These are phyloP conservation scores for Eubasilissa regina DNA, from an alignment of 1,140 invertebrate genomes.

Conservation along the genomic window DNA sequence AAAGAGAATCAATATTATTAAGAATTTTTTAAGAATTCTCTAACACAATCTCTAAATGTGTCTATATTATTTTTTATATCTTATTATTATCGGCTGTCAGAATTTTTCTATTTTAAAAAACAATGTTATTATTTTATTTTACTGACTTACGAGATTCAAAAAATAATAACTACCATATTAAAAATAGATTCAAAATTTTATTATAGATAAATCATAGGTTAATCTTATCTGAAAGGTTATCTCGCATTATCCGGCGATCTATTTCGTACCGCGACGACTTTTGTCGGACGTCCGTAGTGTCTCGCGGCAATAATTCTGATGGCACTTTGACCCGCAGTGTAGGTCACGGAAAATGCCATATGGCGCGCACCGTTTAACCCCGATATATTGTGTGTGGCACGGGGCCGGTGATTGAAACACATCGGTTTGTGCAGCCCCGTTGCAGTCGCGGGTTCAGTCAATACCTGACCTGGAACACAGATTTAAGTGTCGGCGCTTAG, in stretches of 20 bases:
- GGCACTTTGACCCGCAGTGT: conserved; percentile 4
- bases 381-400: conserved; percentile 14
- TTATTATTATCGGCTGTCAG: too few species aligned
- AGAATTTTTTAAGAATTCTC: too few species aligned
- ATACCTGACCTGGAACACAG: conserved; percentile 19
- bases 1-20: too few species aligned
- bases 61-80: too few species aligned
- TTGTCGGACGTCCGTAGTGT: neutral
- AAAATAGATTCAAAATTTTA: too few species aligned
- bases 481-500: neutral
- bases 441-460: neutral
- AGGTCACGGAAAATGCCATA: conserved; percentile 26
- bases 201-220: too few species aligned
- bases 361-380: conserved; percentile 33
- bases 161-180: too few species aligned
- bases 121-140: too few species aligned
- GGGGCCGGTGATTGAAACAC: neutral
- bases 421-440: conserved; percentile 3
- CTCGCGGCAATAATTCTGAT: conserved; percentile 22
- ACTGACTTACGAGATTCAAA: too few species aligned
- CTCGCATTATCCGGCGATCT: neutral
- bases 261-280: neutral
- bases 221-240: too few species aligned
- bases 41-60: too few species aligned
- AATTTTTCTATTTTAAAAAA: too few species aligned